Evolutionary conservation across 37 sponge, comb jelly and placozoan genomes (phyloP), one percentile per base, ranked within the genome.

Genomic region (Ianthella basta): DNA sequence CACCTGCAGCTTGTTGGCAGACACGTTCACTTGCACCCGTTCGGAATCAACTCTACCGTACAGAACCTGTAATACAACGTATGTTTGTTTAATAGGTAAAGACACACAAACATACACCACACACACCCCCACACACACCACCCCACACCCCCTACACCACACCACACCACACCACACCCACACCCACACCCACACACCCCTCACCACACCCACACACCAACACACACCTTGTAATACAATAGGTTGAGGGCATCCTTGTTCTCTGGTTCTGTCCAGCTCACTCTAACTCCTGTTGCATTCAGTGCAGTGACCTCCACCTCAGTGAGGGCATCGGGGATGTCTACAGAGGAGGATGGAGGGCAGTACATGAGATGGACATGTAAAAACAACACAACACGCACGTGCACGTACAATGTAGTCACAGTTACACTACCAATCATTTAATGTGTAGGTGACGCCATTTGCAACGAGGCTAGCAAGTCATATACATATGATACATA

Each of bases 21-120:
- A 69, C 34, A 35, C 70, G 34, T 69, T 69, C 33, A 69, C 34
- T 30, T 69, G 70, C 12, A 5, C 1, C 34, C 70, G 70, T 32
- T 32, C 33, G 18, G 70, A 69, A 5, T 30, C 70, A 18, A 69
- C 70, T 16, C 10, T 33, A 32, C 70, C 70, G 34, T 32, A 69
- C 70, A 69, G 70, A 30, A 69, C 34, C 70, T 69, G 70, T 30
- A 69, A n/a, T n/a, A n/a, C n/a, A n/a, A n/a, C n/a, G n/a, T n/a
- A n/a, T n/a, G n/a, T n/a, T n/a, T n/a, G n/a, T n/a, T n/a, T n/a
- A n/a, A 44, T 8, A 44, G 8, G 50, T 8, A 44, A 3, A 44
- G 6, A 44, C 50, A 44, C 50, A 44, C 50, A 44, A 3, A 61
- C 63, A 61, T 12, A 61, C 63, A 61, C 27, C 63, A 61, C 63